Conservation (phyloP, 1,140 invertebrate genomes). For the Drosophila sucinea region DNA sequence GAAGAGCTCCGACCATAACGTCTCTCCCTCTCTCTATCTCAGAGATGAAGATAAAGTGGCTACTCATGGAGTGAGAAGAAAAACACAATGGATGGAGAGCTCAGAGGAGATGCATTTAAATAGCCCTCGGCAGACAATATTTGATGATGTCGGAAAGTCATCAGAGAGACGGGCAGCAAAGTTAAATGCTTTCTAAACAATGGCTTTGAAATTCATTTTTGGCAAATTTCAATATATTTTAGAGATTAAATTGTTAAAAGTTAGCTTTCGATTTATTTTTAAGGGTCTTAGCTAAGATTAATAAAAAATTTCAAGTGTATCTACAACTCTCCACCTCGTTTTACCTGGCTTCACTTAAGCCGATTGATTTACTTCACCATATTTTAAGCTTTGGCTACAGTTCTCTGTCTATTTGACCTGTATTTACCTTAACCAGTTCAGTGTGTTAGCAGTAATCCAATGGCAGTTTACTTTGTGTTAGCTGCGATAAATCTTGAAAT, state of each 20-base stretch:
- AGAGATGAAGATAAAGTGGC: conserved; percentile 43
- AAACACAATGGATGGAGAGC: background rate
- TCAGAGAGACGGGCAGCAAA: background rate
- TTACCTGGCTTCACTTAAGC: background rate
- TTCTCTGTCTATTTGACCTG: background rate
- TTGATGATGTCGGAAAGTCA: background rate
- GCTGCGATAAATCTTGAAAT: conserved; percentile 9
- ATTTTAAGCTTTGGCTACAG: background rate
- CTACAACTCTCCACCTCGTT: background rate
- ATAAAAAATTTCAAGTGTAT: background rate
- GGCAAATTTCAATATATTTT: background rate
- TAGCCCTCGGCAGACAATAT: conserved; percentile 4
- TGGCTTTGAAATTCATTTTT: background rate
- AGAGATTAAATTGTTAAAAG: background rate
- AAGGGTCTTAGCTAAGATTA: background rate
- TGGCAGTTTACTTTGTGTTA: background rate
- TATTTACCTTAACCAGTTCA: conserved; percentile 4
- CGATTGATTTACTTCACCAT: background rate
- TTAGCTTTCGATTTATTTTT: background rate
- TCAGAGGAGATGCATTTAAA: conserved; percentile 3
- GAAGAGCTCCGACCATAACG: conserved; percentile 25
- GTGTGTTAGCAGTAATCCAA: background rate
- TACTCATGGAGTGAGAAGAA: background rate
- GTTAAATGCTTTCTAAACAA: conserved; percentile 5
- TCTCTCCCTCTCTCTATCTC: conserved; percentile 6